Evolutionary conservation across 2,888 invertebrate genomes (phyloP).

Genomic region (Acrobasis repandana): DNA sequence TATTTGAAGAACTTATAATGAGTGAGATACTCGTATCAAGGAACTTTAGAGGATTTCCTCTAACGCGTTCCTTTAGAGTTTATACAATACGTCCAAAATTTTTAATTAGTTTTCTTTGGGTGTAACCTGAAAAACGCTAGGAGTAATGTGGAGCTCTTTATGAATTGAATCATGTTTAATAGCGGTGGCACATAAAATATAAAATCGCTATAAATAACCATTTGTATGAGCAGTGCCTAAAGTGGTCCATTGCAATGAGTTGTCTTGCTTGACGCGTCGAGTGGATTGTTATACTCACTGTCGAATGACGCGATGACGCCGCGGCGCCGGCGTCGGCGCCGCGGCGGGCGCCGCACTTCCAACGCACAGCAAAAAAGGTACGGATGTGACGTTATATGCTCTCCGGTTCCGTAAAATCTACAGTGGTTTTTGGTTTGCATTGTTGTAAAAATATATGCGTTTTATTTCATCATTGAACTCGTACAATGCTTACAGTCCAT

Average conservation of each 20-base stretch:
- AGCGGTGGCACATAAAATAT: not conserved
- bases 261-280: conserved; percentile 18
- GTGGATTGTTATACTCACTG: conserved; percentile 4
- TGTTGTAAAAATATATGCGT: not conserved
- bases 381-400: not conserved
- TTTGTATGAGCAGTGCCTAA: not conserved
- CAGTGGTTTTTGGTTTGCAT: no score
- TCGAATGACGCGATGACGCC: conserved; percentile 1
- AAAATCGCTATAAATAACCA: not conserved
- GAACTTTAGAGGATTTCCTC: no score
- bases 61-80: no score
- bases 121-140: no score
- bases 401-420: not conserved
- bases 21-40: no score
- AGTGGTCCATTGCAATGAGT: conserved; percentile 1
- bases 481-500: no score
- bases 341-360: conserved; percentile 1
- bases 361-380: not conserved
- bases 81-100: no score
- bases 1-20: no score
- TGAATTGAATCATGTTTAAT: not conserved
- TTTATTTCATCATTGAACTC: not conserved
- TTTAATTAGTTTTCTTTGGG: no score
- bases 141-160: no score
- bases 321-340: conserved; percentile 11